Evolutionary conservation across 2,113 vertebrate genomes (phyloP).

Genomic region (Pollimyrus isidori): DNA sequence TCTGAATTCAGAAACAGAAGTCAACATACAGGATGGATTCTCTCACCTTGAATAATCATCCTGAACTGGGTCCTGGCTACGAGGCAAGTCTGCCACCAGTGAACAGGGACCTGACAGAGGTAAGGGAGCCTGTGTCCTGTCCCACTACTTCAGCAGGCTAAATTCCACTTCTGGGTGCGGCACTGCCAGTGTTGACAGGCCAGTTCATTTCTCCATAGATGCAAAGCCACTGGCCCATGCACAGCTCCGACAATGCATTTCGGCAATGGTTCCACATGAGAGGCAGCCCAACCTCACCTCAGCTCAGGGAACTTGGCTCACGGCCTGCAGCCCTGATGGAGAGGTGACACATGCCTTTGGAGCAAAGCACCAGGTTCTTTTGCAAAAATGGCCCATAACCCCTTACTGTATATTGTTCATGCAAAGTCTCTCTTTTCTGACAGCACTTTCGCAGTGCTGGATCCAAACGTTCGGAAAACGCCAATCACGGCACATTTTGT

Average conservation of each 20-base stretch:
- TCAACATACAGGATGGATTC: background rate
- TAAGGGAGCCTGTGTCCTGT: background rate
- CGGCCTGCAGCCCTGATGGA: background rate
- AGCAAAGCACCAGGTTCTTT: background rate
- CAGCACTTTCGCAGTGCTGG: background rate
- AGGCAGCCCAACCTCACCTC: constrained; percentile 20
- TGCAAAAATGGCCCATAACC: background rate
- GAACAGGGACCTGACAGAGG: background rate
- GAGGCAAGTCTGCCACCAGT: background rate
- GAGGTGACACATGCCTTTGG: background rate
- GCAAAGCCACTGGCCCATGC: constrained; percentile 34
- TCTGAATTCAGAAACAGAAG: background rate
- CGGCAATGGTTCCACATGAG: constrained; percentile 31
- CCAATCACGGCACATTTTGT: background rate
- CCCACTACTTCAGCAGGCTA: constrained; percentile 13
- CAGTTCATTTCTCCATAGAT: constrained; percentile 24
- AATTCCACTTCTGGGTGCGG: constrained; percentile 35
- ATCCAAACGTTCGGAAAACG: background rate
- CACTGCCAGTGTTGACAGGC: constrained; percentile 29
- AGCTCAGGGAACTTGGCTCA: background rate
- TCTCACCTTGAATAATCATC: background rate
- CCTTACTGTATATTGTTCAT: background rate
- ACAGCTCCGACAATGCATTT: constrained; percentile 32
- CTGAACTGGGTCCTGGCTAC: background rate
- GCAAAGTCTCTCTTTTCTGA: background rate